Evolutionary conservation across 2,113 vertebrate genomes (phyloP), one percentile per base, ranked within the genome.

Genomic region (Leucoraja erinaceus): DNA sequence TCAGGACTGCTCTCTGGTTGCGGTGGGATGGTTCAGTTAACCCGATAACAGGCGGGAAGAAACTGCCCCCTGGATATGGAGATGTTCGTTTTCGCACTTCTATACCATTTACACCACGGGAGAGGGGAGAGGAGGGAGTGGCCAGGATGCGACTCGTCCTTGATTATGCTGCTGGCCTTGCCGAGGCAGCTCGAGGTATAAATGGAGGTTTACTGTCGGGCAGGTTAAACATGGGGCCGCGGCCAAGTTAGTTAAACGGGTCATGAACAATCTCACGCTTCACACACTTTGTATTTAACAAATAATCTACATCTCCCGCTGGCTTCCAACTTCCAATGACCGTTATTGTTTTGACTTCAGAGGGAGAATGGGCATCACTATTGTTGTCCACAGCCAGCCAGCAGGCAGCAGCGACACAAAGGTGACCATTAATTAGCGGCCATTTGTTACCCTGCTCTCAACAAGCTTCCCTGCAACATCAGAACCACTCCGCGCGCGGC

Each of bases 391-490:
- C 66, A 68, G 63, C 88, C 31, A 90, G 61, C 66, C 88, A 70
- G 88, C 88, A 90, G 66, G 66, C 66, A 70, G 14, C 68, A 90
- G 25, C 88, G 22, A 25, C 63, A 70, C 66, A 20, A 31, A 31
- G 38, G 63, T 38, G 63, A 18, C 18, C 22, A 18, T 90, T 47
- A 90, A 18, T 90, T 22, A 90, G 88, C 81, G 70, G 59, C 9
- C 88, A 70, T 90, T 90, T 90, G 63, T 90, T 70, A 70, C 70
- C 31, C 31, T 90, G 66, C 70, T 90, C 33, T 68, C 47, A 63
- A 8, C 88, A 22, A 47, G 31, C 68, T 38, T 38, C 18, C 7
- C 66, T 8, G 38, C 61, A 38, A 66, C 33, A 38, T 63, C 38
- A 72, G 88, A 8, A 33, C 33, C 22, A 12, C 61, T 72, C 0